phyloP scores from a whole-genome alignment of 2,797 vertebrate species.

The Acanthopagrus latus region DNA sequence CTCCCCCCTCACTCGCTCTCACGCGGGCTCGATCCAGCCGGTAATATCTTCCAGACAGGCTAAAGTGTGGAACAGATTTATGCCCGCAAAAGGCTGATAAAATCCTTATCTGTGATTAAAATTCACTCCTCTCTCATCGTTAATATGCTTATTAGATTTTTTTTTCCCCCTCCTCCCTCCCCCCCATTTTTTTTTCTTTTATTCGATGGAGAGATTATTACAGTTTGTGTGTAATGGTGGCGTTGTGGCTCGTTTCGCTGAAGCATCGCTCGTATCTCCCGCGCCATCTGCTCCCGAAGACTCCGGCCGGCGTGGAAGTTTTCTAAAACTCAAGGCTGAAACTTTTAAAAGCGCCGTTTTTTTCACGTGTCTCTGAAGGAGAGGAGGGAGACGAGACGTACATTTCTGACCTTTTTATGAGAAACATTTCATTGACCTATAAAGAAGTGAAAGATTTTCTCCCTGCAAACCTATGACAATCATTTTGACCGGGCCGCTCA shows the following conservation, averaged over 20 bases:
- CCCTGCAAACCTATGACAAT: conserved; percentile 58
- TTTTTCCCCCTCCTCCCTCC: no score
- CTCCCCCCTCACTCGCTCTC: neutral
- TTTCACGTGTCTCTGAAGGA: conserved; percentile 15
- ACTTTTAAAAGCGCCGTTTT: conserved; percentile 21
- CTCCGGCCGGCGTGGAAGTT: conserved; percentile 1
- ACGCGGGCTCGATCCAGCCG: conserved; percentile 29
- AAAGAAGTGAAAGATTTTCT: conserved; percentile 48
- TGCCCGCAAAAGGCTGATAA: conserved; percentile 68
- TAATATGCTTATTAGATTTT: conserved; percentile 69
- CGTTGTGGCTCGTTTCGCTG: conserved; percentile 31
- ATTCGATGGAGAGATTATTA: conserved; percentile 61
- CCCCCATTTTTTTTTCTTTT: neutral
- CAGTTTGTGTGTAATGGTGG: conserved; percentile 41
- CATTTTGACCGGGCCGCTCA: conserved; percentile 50
- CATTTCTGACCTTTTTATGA: conserved; percentile 68
- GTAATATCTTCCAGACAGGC: conserved; percentile 54
- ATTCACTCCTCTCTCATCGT: conserved; percentile 66
- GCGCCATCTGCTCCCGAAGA: conserved; percentile 25
- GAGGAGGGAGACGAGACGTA: conserved; percentile 27
- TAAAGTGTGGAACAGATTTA: conserved; percentile 63
- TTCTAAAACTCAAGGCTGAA: conserved; percentile 23
- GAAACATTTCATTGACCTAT: conserved; percentile 71
- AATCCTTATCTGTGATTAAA: conserved; percentile 79
- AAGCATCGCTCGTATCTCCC: conserved; percentile 23